phyloP scores from a whole-genome alignment of 2,113 vertebrate genomes.

The Bambusicola thoracicus region DNA sequence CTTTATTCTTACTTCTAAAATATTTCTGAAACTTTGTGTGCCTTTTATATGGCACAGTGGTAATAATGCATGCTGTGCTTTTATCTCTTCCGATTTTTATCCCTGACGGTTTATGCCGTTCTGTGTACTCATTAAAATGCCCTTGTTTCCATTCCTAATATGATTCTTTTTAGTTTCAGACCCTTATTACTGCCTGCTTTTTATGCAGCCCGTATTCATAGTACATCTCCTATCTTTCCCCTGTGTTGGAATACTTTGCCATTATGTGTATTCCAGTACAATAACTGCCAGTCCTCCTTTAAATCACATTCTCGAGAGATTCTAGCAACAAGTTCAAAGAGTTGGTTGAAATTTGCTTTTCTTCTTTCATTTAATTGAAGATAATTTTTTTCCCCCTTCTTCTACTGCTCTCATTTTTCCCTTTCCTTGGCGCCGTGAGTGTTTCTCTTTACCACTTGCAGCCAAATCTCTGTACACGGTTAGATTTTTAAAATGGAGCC shows the following conservation, averaged over 20 bases:
- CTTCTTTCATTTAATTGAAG: constrained; percentile 55
- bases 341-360: constrained; percentile 59
- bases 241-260: background rate
- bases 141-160: constrained; percentile 62
- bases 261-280: constrained; percentile 2
- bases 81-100: constrained; percentile 64
- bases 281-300: constrained; percentile 25
- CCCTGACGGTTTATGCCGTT: constrained; percentile 63
- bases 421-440: constrained; percentile 47
- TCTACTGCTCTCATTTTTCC: background rate
- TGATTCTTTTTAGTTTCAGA: constrained; percentile 57
- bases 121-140: constrained; percentile 64
- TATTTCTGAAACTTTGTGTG: constrained; percentile 65
- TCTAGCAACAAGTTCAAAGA: constrained; percentile 60
- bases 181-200: constrained; percentile 61
- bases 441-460: constrained; percentile 64
- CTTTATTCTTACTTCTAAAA: constrained; percentile 53
- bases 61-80: constrained; percentile 63
- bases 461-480: constrained; percentile 65
- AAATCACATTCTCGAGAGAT: background rate
- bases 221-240: constrained; percentile 29
- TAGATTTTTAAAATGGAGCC: constrained; percentile 61
- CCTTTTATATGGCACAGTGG: constrained; percentile 58
- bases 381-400: constrained; percentile 38
- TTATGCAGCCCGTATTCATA: constrained; percentile 22